Evolutionary conservation across 2,113 vertebrate species (phyloP).

Genomic region (Callopanchax toddi): DNA sequence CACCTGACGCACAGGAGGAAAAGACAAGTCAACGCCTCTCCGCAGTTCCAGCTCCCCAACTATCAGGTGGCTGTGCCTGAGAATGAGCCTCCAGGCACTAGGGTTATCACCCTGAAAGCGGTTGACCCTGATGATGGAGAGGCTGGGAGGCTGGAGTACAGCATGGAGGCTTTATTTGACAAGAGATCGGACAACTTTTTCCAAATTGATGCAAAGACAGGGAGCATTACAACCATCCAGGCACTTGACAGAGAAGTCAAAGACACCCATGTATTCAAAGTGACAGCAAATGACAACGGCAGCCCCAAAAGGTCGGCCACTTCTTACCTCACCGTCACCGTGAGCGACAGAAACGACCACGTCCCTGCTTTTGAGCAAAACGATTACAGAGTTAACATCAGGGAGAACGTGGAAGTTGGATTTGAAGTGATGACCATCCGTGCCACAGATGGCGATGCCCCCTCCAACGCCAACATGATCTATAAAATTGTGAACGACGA

Average conservation of each 20-base stretch:
- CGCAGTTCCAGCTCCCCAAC: slow-evolving; percentile 90
- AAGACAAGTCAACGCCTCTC: slow-evolving; percentile 81
- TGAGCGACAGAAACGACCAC: slow-evolving; percentile 95
- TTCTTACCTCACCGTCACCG: slow-evolving; percentile 89
- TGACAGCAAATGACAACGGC: slow-evolving; percentile 86
- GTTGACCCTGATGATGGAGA: slow-evolving; percentile 90
- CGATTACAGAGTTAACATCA: slow-evolving; percentile 87
- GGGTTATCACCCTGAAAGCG: slow-evolving; percentile 89
- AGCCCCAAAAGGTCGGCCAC: slow-evolving; percentile 82
- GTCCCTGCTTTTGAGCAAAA: slow-evolving; percentile 90
- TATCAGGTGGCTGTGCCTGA: slow-evolving; percentile 94
- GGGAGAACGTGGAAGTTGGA: slow-evolving; percentile 94
- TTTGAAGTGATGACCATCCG: slow-evolving; percentile 94
- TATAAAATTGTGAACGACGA: slow-evolving; percentile 87
- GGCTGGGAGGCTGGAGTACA: slow-evolving; percentile 88
- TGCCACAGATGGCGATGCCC: slow-evolving; percentile 91
- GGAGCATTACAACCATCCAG: slow-evolving; percentile 85
- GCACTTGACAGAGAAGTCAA: slow-evolving; percentile 92
- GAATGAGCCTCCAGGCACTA: slow-evolving; percentile 89
- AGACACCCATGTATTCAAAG: slow-evolving; percentile 93
- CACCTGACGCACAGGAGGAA: slow-evolving; percentile 62
- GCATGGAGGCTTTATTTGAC: slow-evolving; percentile 92
- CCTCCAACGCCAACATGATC: slow-evolving; percentile 94
- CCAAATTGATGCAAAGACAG: slow-evolving; percentile 84
- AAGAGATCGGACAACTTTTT: slow-evolving; percentile 91